Conservation (phyloP, 2,888 invertebrate genomes). For the Parnassius apollo region DNA sequence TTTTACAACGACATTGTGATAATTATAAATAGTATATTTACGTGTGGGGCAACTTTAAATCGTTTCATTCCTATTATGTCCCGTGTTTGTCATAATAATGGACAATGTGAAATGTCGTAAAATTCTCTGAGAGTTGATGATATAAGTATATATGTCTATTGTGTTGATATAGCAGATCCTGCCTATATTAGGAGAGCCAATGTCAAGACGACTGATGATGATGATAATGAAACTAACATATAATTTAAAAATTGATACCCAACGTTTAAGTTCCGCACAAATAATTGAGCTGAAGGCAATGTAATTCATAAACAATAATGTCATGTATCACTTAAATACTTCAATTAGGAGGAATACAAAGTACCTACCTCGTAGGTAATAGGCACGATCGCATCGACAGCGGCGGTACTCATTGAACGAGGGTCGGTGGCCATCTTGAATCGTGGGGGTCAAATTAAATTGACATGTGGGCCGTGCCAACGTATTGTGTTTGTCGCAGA, state of each 20-base stretch:
- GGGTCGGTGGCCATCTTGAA: slow-evolving; percentile 74
- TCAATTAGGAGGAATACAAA: slow-evolving; percentile 67
- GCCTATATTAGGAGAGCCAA: not conserved
- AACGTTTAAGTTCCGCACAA: slow-evolving; percentile 6
- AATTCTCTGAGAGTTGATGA: no score
- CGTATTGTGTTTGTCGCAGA: slow-evolving; percentile 66
- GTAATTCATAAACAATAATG: slow-evolving; percentile 51
- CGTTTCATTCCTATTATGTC: no score
- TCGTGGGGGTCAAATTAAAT: slow-evolving; percentile 77
- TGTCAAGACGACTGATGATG: not conserved
- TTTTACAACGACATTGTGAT: no score
- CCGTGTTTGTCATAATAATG: no score
- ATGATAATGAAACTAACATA: not conserved
- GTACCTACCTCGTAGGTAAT: slow-evolving; percentile 68
- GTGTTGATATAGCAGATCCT: no score
- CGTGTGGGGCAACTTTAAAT: no score
- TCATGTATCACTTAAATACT: slow-evolving; percentile 67
- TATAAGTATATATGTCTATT: no score
- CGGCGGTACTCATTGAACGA: slow-evolving; percentile 37
- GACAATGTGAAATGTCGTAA: no score
- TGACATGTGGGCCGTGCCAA: slow-evolving; percentile 75
- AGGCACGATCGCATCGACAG: slow-evolving; percentile 47
- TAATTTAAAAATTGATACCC: not conserved
- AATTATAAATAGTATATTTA: no score
- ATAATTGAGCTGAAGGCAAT: slow-evolving; percentile 37